Evolutionary conservation across 2,113 vertebrate species (phyloP).

Genomic region (Cyphomyrus plagiostoma): DNA sequence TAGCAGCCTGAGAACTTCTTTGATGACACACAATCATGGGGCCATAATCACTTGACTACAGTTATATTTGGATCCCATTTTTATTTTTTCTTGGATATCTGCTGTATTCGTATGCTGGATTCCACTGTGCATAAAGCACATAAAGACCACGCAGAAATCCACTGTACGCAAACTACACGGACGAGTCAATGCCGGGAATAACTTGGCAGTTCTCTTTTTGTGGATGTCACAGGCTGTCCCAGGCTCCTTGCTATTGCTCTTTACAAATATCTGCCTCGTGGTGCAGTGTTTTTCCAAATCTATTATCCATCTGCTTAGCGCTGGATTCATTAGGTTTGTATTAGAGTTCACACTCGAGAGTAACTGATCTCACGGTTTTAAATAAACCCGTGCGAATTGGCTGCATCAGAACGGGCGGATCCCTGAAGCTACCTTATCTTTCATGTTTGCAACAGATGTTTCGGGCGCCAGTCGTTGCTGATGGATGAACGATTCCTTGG

Average conservation of each 20-base stretch:
- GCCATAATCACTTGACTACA: neutral
- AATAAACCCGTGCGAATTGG: neutral
- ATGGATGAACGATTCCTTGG: neutral
- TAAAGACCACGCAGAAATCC: neutral
- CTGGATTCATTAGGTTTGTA: neutral
- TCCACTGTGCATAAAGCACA: neutral
- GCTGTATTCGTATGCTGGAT: neutral
- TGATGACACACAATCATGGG: neutral
- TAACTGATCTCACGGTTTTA: neutral
- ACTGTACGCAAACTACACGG: neutral
- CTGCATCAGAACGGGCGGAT: neutral
- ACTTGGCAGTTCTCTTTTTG: neutral
- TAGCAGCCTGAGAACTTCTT: neutral
- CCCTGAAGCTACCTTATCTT: neutral
- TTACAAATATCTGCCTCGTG: neutral
- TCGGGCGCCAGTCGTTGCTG: neutral
- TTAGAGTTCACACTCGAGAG: neutral
- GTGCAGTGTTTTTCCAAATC: neutral
- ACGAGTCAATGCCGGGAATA: neutral
- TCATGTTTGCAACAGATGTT: neutral
- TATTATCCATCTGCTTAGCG: neutral
- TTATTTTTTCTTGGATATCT: neutral
- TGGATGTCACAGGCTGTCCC: neutral
- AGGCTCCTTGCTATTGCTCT: neutral
- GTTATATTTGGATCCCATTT: neutral